phyloP scores from a whole-genome alignment of 2,797 vertebrate genomes.

The Fistularia commersonii region DNA sequence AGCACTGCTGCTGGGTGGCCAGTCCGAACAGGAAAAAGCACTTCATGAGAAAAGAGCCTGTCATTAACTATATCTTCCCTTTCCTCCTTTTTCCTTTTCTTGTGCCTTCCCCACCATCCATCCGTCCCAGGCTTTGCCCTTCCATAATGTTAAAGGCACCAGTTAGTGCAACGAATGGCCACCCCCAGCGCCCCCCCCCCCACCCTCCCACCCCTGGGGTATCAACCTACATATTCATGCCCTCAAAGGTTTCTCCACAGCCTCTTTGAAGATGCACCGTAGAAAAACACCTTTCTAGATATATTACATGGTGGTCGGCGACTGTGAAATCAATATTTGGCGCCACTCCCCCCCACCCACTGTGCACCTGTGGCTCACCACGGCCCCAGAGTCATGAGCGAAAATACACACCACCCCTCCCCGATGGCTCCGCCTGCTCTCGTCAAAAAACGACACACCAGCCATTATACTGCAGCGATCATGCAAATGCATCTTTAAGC shows the following conservation, averaged over 20 bases:
- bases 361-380: slow-evolving; percentile 56
- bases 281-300: slow-evolving; percentile 50
- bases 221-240: slow-evolving; percentile 71
- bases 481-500: slow-evolving; percentile 38
- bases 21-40: slow-evolving; percentile 46
- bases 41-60: slow-evolving; percentile 33
- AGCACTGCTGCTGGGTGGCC: slow-evolving; percentile 10
- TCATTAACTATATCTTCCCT: slow-evolving; percentile 35
- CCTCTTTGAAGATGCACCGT: slow-evolving; percentile 53
- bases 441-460: slow-evolving; percentile 15
- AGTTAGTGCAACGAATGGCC: slow-evolving; percentile 51
- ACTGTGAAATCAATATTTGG: slow-evolving; percentile 65
- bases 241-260: slow-evolving; percentile 46
- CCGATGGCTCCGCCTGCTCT: slow-evolving; percentile 14
- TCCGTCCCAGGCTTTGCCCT: slow-evolving; percentile 35
- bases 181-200: too few species aligned
- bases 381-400: slow-evolving; percentile 2
- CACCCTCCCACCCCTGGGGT: slow-evolving; percentile 38
- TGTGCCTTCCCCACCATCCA: slow-evolving; percentile 20
- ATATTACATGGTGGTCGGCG: slow-evolving; percentile 47
- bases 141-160: slow-evolving; percentile 53
- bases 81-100: slow-evolving; percentile 14
- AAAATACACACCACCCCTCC: slow-evolving; percentile 12
- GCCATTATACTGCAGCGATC: slow-evolving; percentile 19
- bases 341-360: slow-evolving; percentile 28